Conservation (phyloP, 2,888 invertebrate species). For the Agriopis leucophaearia region DNA sequence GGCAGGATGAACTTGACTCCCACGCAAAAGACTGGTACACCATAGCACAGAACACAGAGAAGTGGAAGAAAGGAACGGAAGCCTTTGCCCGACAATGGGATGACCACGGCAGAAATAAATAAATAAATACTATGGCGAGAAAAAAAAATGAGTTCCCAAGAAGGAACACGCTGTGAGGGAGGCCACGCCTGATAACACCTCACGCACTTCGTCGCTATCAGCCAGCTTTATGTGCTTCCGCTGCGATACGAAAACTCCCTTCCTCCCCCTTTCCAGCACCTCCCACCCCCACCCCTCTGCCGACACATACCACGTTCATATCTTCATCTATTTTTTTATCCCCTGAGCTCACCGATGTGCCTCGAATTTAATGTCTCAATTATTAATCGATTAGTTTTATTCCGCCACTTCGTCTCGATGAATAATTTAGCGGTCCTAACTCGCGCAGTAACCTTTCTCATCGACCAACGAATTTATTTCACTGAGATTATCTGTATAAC, state of each 20-base stretch:
- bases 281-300: background rate
- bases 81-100: too few relatives aligned
- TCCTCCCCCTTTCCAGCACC: background rate
- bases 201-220: slow-evolving; percentile 25
- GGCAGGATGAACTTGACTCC: too few relatives aligned
- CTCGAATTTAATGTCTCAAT: slow-evolving; percentile 21
- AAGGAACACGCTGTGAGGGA: background rate
- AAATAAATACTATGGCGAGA: background rate
- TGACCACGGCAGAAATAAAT: too few relatives aligned
- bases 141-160: background rate
- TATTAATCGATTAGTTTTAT: slow-evolving; percentile 24
- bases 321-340: slow-evolving; percentile 35
- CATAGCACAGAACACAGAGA: too few relatives aligned
- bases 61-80: too few relatives aligned
- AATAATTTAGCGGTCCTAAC: slow-evolving; percentile 15
- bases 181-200: slow-evolving; percentile 9
- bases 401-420: slow-evolving; percentile 4
- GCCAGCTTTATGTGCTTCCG: slow-evolving; percentile 26
- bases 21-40: too few relatives aligned
- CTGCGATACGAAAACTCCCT: slow-evolving; percentile 11
- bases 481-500: background rate
- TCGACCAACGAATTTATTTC: background rate
- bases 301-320: slow-evolving; percentile 19
- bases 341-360: slow-evolving; percentile 17
- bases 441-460: background rate